Conservation (phyloP, 2,888 invertebrate genomes). For the Megamerina dolium region DNA sequence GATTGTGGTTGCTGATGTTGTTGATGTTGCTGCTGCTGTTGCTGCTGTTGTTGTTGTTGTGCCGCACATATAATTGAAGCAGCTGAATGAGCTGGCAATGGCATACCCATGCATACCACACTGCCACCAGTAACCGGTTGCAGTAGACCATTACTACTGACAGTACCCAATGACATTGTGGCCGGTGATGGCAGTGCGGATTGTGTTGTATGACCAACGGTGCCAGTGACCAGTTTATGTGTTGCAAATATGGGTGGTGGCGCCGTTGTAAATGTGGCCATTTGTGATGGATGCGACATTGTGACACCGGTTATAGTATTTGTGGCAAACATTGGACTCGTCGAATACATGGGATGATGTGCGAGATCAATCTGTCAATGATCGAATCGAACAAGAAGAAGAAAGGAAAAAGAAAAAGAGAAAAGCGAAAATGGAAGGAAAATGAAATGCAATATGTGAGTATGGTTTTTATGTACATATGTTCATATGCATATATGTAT, state of each 20-base stretch:
- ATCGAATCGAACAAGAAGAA: background rate
- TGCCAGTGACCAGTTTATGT: slow-evolving; percentile 41
- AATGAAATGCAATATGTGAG: too few species aligned
- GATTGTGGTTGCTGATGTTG: slow-evolving; percentile 25
- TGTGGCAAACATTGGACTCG: slow-evolving; percentile 48
- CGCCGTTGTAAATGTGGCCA: slow-evolving; percentile 48
- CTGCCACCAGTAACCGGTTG: slow-evolving; percentile 30
- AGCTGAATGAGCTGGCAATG: slow-evolving; percentile 25
- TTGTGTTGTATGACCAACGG: too few species aligned
- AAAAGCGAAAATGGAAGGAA: background rate
- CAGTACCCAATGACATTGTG: slow-evolving; percentile 11
- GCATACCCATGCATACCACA: slow-evolving; percentile 26
- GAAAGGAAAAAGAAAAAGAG: slow-evolving; percentile 4
- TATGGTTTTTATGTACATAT: slow-evolving; percentile 6
- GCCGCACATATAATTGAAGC: slow-evolving; percentile 21
- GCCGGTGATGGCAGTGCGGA: slow-evolving; percentile 20
- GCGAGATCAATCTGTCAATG: slow-evolving; percentile 49
- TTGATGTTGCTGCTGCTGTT: slow-evolving; percentile 22
- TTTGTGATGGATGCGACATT: slow-evolving; percentile 50
- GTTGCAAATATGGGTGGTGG: slow-evolving; percentile 46
- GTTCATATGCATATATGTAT: slow-evolving; percentile 2
- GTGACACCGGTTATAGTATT: slow-evolving; percentile 47
- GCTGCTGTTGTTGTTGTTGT: slow-evolving; percentile 21
- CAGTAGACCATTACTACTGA: slow-evolving; percentile 35
- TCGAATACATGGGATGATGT: slow-evolving; percentile 49